Percentiles rank a stretch among this genome's conserved stretches.
phyloP scores from a whole-genome alignment of 1,140 invertebrate species.

The Halyomorpha halys region DNA sequence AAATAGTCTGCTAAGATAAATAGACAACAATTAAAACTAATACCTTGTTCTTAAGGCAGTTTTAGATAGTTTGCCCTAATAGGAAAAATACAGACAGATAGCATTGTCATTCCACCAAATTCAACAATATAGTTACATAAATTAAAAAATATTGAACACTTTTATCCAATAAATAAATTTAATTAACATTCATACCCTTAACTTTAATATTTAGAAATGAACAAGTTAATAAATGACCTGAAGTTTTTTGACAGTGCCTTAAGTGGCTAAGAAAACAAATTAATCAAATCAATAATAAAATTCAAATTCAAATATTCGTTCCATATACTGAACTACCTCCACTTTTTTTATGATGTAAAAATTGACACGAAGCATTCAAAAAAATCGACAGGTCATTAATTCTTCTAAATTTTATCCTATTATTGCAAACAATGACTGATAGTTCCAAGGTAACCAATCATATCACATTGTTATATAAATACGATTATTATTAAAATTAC shows the following conservation, averaged over 20 bases:
- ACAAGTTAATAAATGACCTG: background rate
- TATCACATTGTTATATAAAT: slow-evolving; percentile 21
- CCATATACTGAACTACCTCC: background rate
- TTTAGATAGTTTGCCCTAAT: background rate
- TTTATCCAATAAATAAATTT: background rate
- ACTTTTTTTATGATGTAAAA: background rate
- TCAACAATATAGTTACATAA: background rate
- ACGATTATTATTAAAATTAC: slow-evolving; percentile 2
- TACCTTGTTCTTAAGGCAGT: slow-evolving; percentile 10
- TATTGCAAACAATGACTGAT: slow-evolving; percentile 25
- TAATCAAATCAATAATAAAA: background rate
- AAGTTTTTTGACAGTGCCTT: background rate
- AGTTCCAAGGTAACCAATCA: slow-evolving; percentile 22
- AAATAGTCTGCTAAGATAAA: background rate
- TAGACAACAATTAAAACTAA: background rate
- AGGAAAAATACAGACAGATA: background rate
- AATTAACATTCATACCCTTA: background rate
- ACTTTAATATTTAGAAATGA: background rate
- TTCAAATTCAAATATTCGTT: background rate
- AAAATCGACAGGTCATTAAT: background rate
- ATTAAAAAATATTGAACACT: background rate
- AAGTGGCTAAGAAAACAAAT: background rate
- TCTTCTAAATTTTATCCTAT: background rate
- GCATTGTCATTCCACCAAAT: background rate
- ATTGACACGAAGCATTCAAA: background rate